These are phyloP conservation scores for Rotaria socialis DNA, from an alignment of 2,888 invertebrate genomes.

Conservation along the genomic window DNA sequence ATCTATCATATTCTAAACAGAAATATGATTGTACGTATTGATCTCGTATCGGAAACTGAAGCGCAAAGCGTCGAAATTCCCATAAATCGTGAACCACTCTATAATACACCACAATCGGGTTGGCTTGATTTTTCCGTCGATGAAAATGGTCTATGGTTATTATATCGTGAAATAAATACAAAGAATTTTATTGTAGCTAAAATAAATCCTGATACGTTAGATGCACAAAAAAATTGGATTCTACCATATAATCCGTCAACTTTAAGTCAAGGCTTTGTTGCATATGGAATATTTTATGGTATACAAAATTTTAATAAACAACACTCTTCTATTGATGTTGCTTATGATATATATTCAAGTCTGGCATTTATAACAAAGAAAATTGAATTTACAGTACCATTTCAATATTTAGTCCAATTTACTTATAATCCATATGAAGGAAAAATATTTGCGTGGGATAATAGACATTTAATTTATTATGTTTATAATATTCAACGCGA, in stretches of 20 bases:
- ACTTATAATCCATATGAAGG: constrained; percentile 46
- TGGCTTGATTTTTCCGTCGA: constrained; percentile 82
- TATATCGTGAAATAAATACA: constrained; percentile 64
- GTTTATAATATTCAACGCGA: constrained; percentile 31
- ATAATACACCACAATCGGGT: constrained; percentile 49
- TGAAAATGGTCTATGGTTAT: constrained; percentile 92
- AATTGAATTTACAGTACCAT: constrained; percentile 41
- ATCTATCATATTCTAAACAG: constrained; percentile 68
- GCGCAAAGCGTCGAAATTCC: neutral
- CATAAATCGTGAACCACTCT: constrained; percentile 46
- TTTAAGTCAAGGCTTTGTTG: constrained; percentile 41
- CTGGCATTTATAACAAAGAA: constrained; percentile 36
- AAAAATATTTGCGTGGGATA: constrained; percentile 46
- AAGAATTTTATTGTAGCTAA: constrained; percentile 43
- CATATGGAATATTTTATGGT: constrained; percentile 44
- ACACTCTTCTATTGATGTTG: constrained; percentile 38
- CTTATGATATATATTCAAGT: constrained; percentile 45
- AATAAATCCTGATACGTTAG: constrained; percentile 42
- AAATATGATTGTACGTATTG: constrained; percentile 36
- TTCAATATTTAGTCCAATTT: constrained; percentile 41
- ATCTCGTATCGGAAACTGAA: neutral
- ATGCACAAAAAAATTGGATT: constrained; percentile 40
- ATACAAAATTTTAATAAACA: constrained; percentile 44
- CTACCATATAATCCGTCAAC: constrained; percentile 38
- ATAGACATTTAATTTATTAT: constrained; percentile 41